Evolutionary conservation across 2,113 vertebrate genomes (phyloP), one percentile per base, ranked within the genome.

Genomic region (Triplophysa siluroides): DNA sequence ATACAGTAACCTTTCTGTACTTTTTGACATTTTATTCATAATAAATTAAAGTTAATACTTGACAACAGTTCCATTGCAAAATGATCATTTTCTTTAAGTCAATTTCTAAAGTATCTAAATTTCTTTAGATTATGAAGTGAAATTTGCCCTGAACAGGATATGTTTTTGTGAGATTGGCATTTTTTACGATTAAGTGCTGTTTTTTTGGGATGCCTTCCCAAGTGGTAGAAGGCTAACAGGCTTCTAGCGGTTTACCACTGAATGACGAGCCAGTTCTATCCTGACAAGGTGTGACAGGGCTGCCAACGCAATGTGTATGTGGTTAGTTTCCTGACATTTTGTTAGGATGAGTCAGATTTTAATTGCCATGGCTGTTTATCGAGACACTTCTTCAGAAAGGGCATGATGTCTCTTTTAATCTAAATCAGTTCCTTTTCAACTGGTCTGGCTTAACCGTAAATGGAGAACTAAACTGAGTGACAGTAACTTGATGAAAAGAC

Each of bases 211-310:
- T 73, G 54, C 50, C 33, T 38, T 58, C 58, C 54, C 19, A 76
- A 10, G 18, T 45, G 11, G 29, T 19, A 23, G 63, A 54, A 21
- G 24, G 2, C 56, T 65, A 78, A 38, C 21, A n/a, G 50, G 24
- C 43, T 16, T 29, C n/a, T 16, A 52, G 29, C 45, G 24, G 45
- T 60, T 69, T 19, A 23, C 21, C 64, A 52, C 26, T 76, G 14
- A 79, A 19, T 63, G 21, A 38, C 4, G 7, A 45, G 70, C 45
- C 33, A 58, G 6, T 63, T 67, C 65, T 58, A 16, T 13, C 58
- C 72, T 80, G 82, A 65, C 71, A 77, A 71, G 38, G 38, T 64
- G 52, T 83, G 82, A 79, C 65, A 79, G 8, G 24, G 12, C 21
- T 71, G 50, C 60, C 64, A 21, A 61, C 8, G 16, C 38, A 47